Evolutionary conservation across 1,140 invertebrate genomes (phyloP), one percentile per base, ranked within the genome.

Genomic region (Lycorma delicatula): DNA sequence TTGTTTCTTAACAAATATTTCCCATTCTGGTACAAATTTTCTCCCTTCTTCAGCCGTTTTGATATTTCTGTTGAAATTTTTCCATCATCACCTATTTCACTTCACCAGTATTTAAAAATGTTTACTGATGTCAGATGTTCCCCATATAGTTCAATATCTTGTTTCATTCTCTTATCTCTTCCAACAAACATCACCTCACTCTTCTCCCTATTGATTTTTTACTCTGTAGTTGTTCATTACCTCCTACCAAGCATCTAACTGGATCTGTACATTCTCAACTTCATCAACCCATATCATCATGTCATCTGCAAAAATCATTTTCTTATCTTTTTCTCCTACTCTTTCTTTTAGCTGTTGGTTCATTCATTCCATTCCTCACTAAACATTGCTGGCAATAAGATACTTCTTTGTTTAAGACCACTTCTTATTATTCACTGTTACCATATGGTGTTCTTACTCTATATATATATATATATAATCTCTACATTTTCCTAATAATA

Each of bases 231-330:
- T 44, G 16, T 44, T 22, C 41, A 44, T 44, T 20, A 44, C 41
- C 3, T 22, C 23, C 16, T 22, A 20, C 41, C 41, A 44, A 44
- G 41, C 41, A 44, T 18, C 41, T 22, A 44, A 44, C 41, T 44
- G 41, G 4, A 44, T 44, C 41, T 44, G 41, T 44, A 44, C 41
- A 44, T 44, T 22, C 41, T 44, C 41, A 44, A 44, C 41, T 44
- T 16, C 23, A 20, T 44, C 41, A 20, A 16, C n/a, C 41, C 41
- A 44, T 4, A 44, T 44, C 41, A 44, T 44, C 41, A 44, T 44
- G 23, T 44, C 41, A 44, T 44, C 41, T 11, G 41, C 41, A 44
- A 44, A 44, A 20, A 44, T 44, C 41, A 44, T 44, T 44, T 44
- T 44, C 41, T 44, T 44, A 44, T 44, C 41, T 22, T 13, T 12